Evolutionary conservation across 2,113 vertebrate species (phyloP).

Genomic region (Gracilinanus agilis): DNA sequence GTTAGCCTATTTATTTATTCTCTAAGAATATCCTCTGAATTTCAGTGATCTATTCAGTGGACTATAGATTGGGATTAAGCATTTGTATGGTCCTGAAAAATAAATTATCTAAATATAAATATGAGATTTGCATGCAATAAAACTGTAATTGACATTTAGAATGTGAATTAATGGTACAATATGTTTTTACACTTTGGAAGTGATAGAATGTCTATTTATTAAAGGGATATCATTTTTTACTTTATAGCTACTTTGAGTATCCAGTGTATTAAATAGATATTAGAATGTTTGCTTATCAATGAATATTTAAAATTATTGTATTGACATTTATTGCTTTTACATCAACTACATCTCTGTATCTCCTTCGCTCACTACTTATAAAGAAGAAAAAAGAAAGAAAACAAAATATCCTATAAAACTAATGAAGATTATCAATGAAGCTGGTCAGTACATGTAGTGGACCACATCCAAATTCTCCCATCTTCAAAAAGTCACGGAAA

Average conservation of each 20-base stretch:
- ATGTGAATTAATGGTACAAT: constrained; percentile 10
- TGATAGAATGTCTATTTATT: neutral
- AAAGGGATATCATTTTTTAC: neutral
- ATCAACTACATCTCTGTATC: neutral
- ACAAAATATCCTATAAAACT: neutral
- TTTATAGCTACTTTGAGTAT: constrained; percentile 19
- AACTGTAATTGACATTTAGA: constrained; percentile 48
- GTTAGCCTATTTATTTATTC: constrained; percentile 24
- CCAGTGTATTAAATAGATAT: neutral
- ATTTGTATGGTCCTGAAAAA: constrained; percentile 54
- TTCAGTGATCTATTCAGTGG: neutral
- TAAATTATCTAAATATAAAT: constrained; percentile 70
- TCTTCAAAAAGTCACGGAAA: too few relatives aligned
- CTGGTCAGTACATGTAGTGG: neutral
- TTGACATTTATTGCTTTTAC: neutral
- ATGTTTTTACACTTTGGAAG: constrained; percentile 40
- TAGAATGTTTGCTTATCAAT: neutral
- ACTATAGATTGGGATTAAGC: constrained; percentile 60
- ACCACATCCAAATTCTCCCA: too few relatives aligned
- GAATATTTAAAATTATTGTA: neutral
- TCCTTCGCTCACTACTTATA: neutral
- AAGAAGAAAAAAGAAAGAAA: neutral
- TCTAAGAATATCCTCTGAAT: constrained; percentile 24
- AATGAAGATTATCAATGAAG: neutral
- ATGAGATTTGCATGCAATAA: constrained; percentile 62